A percentile compares a stretch with the other conserved stretches of the same genome.
Conservation (phyloP, 2,797 vertebrate species). For the Anisognathus igniventris region DNA sequence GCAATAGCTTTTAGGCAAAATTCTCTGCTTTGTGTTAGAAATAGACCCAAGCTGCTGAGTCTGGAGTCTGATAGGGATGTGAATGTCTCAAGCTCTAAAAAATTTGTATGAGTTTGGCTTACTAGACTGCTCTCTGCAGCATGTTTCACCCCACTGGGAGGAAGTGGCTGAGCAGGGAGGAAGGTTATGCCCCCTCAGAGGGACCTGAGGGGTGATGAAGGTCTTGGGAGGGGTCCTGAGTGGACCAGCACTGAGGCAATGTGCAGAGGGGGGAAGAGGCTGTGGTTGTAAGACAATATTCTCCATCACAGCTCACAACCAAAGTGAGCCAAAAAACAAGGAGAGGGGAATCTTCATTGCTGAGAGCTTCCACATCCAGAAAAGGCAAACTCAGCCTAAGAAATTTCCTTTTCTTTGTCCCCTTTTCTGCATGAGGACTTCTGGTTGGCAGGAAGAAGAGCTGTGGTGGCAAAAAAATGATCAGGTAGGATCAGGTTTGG, state of each 20-base stretch:
- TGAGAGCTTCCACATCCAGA: neutral
- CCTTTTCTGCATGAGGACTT: neutral
- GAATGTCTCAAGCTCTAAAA: neutral
- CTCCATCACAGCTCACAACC: no score
- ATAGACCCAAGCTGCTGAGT: neutral
- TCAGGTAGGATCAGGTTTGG: neutral
- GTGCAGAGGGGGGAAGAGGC: no score
- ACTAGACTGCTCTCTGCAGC: neutral
- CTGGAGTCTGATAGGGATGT: neutral
- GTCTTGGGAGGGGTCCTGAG: neutral
- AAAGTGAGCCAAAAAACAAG: neutral
- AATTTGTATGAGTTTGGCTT: neutral
- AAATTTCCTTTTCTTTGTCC: neutral
- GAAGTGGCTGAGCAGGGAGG: neutral
- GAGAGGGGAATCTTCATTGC: neutral
- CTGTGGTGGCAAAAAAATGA: neutral
- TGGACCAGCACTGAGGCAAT: neutral
- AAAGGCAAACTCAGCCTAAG: neutral
- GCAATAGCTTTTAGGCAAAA: constrained; percentile 31
- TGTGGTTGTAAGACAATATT: neutral
- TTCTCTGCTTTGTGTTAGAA: neutral
- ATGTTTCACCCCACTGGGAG: neutral
- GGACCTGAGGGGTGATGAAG: neutral
- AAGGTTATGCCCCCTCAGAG: neutral
- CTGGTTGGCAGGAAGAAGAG: neutral